Evolutionary conservation across 2,797 vertebrate species (phyloP).

Genomic region (Fistularia tabacaria): DNA sequence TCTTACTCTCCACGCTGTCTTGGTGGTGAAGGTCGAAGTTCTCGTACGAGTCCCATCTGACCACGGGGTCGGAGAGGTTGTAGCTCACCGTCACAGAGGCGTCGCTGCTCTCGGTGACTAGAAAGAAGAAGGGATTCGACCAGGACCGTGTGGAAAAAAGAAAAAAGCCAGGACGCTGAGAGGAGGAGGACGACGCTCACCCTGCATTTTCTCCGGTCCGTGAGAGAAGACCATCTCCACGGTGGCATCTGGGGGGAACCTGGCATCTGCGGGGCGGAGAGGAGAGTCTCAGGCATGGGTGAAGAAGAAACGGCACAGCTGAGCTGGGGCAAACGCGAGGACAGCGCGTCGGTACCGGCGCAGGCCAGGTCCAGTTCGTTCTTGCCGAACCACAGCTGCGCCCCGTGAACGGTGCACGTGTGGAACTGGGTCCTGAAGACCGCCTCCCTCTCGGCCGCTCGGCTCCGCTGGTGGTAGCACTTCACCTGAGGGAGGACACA

Average conservation of each 20-base stretch:
- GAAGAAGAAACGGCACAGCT: conserved; percentile 1
- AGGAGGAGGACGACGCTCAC: conserved; percentile 54
- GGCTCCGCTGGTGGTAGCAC: conserved; percentile 82
- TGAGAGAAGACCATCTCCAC: conserved; percentile 88
- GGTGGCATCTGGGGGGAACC: conserved; percentile 83
- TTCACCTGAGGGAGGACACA: conserved; percentile 75
- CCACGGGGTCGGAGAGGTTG: conserved; percentile 78
- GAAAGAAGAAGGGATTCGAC: not conserved
- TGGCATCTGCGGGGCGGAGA: conserved; percentile 76
- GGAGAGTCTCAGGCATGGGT: conserved; percentile 40
- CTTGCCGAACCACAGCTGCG: conserved; percentile 87
- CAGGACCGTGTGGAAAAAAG: conserved; percentile 4
- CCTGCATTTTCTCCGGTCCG: conserved; percentile 82
- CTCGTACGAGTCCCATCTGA: conserved; percentile 91
- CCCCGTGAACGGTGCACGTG: conserved; percentile 87
- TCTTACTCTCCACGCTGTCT: conserved; percentile 85
- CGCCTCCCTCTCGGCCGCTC: conserved; percentile 78
- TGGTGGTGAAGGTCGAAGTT: conserved; percentile 85
- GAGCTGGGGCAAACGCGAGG: not conserved
- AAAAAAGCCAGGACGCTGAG: conserved; percentile 1
- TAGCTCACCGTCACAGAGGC: conserved; percentile 77
- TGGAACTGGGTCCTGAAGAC: conserved; percentile 91
- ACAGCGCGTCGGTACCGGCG: conserved; percentile 67
- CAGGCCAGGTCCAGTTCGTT: conserved; percentile 85
- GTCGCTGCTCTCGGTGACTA: conserved; percentile 73